Conservation (phyloP, 2,113 vertebrate genomes). For the Tetrao urogallus region DNA sequence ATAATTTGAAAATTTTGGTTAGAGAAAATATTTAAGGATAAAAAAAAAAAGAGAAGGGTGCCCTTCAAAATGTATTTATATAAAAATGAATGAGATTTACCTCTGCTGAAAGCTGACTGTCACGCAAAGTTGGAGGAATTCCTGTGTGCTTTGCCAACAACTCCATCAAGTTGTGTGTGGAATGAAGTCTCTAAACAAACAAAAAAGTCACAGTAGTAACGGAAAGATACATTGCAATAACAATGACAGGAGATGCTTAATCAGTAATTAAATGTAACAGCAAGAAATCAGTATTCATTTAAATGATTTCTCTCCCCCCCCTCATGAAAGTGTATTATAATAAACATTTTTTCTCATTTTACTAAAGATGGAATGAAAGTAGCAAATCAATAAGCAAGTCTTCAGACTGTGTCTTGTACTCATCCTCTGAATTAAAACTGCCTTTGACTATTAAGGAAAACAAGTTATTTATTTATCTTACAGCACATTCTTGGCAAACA, state of each 20-base stretch:
- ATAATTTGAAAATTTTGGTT: neutral
- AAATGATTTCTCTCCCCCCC: neutral
- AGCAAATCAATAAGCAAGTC: neutral
- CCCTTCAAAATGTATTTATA: neutral
- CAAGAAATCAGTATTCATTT: neutral
- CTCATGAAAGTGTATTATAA: neutral
- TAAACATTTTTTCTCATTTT: neutral
- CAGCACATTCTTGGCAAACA: neutral
- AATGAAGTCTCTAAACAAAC: conserved; percentile 90
- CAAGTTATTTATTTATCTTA: neutral
- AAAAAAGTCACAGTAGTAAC: conserved; percentile 20
- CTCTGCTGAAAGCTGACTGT: conserved; percentile 93
- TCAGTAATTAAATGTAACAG: neutral
- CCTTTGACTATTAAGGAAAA: neutral
- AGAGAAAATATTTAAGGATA: neutral
- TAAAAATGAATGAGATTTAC: conserved; percentile 66
- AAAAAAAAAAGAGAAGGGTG: neutral
- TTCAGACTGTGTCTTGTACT: neutral
- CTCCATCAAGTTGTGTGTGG: conserved; percentile 97
- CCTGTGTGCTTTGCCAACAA: conserved; percentile 90
- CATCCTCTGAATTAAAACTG: neutral
- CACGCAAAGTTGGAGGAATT: conserved; percentile 93
- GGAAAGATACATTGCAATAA: neutral
- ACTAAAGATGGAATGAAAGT: neutral
- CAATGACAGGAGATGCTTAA: neutral